Evolutionary conservation across 2,113 vertebrate genomes (phyloP).

Genomic region (Aegithalos caudatus): DNA sequence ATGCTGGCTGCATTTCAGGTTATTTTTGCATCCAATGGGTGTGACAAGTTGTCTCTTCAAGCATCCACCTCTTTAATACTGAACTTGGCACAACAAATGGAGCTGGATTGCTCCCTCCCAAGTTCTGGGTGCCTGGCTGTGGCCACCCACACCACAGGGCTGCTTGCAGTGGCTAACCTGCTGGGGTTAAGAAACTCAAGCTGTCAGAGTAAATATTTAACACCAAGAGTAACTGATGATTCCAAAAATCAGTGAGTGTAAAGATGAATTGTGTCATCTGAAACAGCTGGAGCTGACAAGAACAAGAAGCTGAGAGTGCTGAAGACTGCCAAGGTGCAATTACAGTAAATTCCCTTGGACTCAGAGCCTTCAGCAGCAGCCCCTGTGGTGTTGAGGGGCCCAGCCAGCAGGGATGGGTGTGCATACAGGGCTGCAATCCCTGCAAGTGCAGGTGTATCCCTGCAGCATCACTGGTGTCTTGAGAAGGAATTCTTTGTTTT

Average conservation of each 20-base stretch:
- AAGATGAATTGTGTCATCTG: not conserved
- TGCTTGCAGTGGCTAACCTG: too few species aligned
- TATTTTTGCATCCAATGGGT: not conserved
- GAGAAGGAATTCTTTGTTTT: not conserved
- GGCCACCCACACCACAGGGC: not conserved
- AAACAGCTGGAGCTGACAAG: not conserved
- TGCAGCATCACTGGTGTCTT: not conserved
- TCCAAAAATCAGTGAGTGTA: not conserved
- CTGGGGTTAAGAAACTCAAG: not conserved
- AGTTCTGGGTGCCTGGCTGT: not conserved
- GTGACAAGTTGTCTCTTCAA: not conserved
- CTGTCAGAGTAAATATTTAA: not conserved
- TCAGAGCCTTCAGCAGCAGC: not conserved
- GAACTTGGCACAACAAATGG: not conserved
- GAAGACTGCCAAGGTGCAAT: not conserved
- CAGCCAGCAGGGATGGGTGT: accelerated
- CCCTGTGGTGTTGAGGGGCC: not conserved
- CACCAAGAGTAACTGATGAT: not conserved
- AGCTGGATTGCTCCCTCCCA: not conserved
- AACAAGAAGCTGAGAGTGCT: not conserved
- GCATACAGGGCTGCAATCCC: not conserved
- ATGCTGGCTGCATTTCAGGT: not conserved
- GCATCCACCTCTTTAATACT: not conserved
- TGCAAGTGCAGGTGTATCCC: not conserved
- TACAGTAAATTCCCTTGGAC: not conserved